Conservation (phyloP, 2,888 invertebrate genomes). For the Cordylochernes scorpioides region DNA sequence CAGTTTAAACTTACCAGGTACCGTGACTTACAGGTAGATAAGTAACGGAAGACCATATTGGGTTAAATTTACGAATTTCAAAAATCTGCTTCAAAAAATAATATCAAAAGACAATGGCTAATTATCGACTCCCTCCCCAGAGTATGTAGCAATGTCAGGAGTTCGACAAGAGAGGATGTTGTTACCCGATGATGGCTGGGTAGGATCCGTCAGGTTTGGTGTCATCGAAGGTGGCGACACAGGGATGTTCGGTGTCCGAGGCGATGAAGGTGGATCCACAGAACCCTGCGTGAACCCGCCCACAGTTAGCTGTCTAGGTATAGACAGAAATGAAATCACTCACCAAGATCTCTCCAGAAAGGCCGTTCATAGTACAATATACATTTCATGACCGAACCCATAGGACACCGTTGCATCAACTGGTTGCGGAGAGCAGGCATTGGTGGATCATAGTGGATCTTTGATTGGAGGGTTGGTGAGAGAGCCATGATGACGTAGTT, state of each 20-base stretch:
- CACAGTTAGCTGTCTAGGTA: constrained; percentile 11
- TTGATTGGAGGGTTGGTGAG: constrained; percentile 20
- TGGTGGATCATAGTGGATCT: constrained; percentile 21
- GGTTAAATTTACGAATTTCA: too few relatives aligned
- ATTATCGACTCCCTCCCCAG: too few relatives aligned
- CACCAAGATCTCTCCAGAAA: constrained; percentile 24
- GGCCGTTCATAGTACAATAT: constrained; percentile 22
- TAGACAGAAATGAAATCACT: background rate
- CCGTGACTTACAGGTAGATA: too few relatives aligned
- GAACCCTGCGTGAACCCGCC: constrained; percentile 16
- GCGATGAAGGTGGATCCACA: constrained; percentile 18
- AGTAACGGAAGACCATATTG: too few relatives aligned
- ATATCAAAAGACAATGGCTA: too few relatives aligned
- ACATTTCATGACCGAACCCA: constrained; percentile 24
- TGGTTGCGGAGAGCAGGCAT: constrained; percentile 19
- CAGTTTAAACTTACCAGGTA: too few relatives aligned
- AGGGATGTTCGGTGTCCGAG: constrained; percentile 14
- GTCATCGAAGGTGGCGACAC: constrained; percentile 20
- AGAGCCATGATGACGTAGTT: constrained; percentile 20
- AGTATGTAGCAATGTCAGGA: too few relatives aligned
- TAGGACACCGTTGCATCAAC: constrained; percentile 20
- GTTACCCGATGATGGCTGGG: constrained; percentile 22
- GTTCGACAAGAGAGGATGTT: too few relatives aligned
- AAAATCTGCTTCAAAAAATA: too few relatives aligned
- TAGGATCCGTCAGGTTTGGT: constrained; percentile 18